Base-by-base conservation (phyloP, 2,797 vertebrate genomes). In the Enteromius afrohamiltoni region DNA sequence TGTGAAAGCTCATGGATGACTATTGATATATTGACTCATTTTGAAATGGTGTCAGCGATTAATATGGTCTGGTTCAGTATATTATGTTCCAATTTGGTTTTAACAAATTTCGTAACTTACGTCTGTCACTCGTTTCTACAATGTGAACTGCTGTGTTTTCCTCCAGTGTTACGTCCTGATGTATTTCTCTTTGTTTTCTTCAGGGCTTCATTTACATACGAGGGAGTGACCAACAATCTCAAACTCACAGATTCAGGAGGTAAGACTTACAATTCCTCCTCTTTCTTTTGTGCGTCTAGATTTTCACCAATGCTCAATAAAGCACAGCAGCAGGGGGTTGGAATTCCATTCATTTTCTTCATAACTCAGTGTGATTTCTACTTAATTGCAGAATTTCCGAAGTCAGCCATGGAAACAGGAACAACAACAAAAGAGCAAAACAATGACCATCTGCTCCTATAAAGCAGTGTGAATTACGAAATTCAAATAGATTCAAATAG, bases 171-270 rank as follows among this genome's bases (percentile, higher is more conserved):
- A 26, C 13, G 19, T 55, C 16, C 71, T 75, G 31, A 82, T 82
- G 62, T 76, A 21, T 68, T 37, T 65, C 88, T 62, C 90, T 60
- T 88, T 34, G 87, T 11, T 88, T 83, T 90, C 84, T 87, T 47
- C 92, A 96, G 95, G 95, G 95, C 95, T 19, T 89, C 95, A 90
- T 96, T 95, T 85, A 42, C 92, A 79, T 96, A 96, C 53, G 94
- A 94, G 83, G 95, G 95, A 80, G 58, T 93, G 85, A 93, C 91
- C 89, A 94, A 95, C 92, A 95, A 95, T 88, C 92, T 96, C 77
- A 95, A 94, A 92, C 94, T 96, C 81, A 91, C 93, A 11, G 94
- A 96, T 90, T 96, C 95, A 47, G 95, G 95, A 93, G 94, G 95
- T 96, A 91, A 91, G 87, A 64, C 40, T n/a, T 37, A 34, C 71